Percentiles rank a stretch among this genome's conserved stretches.
Conservation (phyloP, 2,888 invertebrate species). For the Cantharis rustica region DNA sequence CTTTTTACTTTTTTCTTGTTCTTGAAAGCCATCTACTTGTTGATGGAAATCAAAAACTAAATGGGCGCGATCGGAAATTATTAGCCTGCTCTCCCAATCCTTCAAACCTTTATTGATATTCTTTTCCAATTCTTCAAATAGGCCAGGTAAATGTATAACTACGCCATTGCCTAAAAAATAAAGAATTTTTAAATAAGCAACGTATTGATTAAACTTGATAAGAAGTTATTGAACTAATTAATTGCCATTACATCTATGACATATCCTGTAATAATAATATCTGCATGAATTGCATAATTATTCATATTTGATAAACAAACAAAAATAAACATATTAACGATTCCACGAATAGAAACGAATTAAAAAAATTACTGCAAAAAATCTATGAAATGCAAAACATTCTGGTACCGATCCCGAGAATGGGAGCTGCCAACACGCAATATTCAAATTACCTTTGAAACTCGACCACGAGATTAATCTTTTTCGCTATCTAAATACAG, state of each 20-base stretch:
- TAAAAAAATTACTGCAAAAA: too few relatives aligned
- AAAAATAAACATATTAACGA: not conserved
- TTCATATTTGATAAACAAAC: not conserved
- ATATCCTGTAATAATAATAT: not conserved
- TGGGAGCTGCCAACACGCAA: too few relatives aligned
- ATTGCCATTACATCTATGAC: not conserved
- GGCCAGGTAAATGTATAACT: constrained; percentile 93
- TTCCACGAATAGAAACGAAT: too few relatives aligned
- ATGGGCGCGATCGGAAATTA: constrained; percentile 96
- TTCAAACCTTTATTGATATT: constrained; percentile 88
- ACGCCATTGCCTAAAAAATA: constrained; percentile 88
- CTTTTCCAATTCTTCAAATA: constrained; percentile 93
- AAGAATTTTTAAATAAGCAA: not conserved
- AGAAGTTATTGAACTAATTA: not conserved
- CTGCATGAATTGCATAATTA: not conserved
- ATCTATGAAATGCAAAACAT: too few relatives aligned
- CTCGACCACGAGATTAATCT: too few relatives aligned
- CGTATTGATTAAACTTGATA: not conserved
- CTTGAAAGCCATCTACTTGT: constrained; percentile 85
- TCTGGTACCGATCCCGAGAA: too few relatives aligned
- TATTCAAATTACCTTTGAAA: too few relatives aligned
- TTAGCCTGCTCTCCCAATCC: constrained; percentile 79
- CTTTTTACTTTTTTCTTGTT: constrained; percentile 86
- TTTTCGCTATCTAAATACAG: too few relatives aligned
- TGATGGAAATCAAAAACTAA: constrained; percentile 92